Evolutionary conservation across 2,113 vertebrate genomes (phyloP), one percentile per base, ranked within the genome.

Genomic region (Tetrao urogallus): DNA sequence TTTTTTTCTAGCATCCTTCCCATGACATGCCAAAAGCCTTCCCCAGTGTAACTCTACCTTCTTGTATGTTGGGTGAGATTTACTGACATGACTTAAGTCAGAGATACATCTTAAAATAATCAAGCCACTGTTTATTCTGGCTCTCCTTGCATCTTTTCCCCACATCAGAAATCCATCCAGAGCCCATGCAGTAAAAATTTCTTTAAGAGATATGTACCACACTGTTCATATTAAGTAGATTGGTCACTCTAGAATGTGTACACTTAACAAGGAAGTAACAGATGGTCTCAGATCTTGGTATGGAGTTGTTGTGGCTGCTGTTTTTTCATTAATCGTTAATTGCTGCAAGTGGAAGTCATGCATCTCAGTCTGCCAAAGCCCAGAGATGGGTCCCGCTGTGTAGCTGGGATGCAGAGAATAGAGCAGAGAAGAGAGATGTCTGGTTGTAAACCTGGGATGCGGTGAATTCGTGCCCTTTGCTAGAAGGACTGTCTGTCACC

Each of bases 271-370:
- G 90, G 78, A 82, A 82, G 82, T 86, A 94, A 91, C 94, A 95
- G 96, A 93, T 95, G 96, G 92, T 64, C 78, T 56, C 15, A 11
- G 80, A 81, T 73, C 78, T 85, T 91, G 60, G 60, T 94, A 32
- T 2, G 3, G 91, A 80, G 67, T 77, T 95, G 81, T 93, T 95
- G 89, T 92, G 87, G 85, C 88, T 94, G 81, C 92, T 95, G 74
- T 88, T 93, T 95, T 93, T 95, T 88, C 88, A 81, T 95, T 96
- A 91, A 85, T 38, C 65, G 11, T 89, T 96, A 93, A 92, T 96
- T 94, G 56, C 82, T 80, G 76, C 42, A 77, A 69, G 72, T 88
- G 71, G 75, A 93, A 92, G 80, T 82, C 42, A 27, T 86, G 60
- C 69, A 88, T 57, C 45, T 91, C 38, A 43, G 10, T 16, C 74